These are phyloP conservation scores for Catharus ustulatus DNA, from an alignment of 2,797 vertebrate genomes.

Conservation along the genomic window DNA sequence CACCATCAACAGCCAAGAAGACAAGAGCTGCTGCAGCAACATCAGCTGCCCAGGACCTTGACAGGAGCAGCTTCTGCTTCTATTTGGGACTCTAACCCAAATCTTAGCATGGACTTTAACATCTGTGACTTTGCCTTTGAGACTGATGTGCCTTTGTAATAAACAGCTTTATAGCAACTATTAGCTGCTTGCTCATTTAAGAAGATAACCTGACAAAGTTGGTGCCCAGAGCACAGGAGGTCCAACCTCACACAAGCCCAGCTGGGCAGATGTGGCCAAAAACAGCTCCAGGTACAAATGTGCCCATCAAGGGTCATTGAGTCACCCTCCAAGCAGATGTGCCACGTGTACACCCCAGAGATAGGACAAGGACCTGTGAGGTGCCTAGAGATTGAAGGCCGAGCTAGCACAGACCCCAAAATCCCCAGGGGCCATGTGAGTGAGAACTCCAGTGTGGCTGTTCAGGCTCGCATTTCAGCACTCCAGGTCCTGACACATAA, in stretches of 20 bases:
- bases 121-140: too few relatives aligned
- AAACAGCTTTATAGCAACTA: too few relatives aligned
- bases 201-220: too few relatives aligned
- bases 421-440: accelerated
- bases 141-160: too few relatives aligned
- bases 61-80: too few relatives aligned
- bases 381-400: neutral
- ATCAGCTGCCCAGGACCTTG: too few relatives aligned
- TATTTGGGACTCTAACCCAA: too few relatives aligned
- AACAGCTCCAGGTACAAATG: neutral
- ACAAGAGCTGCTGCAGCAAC: too few relatives aligned
- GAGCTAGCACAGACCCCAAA: neutral
- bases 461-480: neutral
- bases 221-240: too few relatives aligned
- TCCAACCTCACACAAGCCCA: neutral
- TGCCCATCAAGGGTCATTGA: neutral
- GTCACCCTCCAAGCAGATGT: neutral
- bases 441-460: neutral
- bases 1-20: too few relatives aligned
- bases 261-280: neutral
- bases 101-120: too few relatives aligned
- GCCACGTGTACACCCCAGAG: neutral
- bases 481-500: neutral
- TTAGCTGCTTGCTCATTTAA: too few relatives aligned
- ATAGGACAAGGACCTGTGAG: neutral